Evolutionary conservation across 2,888 invertebrate genomes (phyloP), one percentile per base, ranked within the genome.

Genomic region (Mimachlamys varia): DNA sequence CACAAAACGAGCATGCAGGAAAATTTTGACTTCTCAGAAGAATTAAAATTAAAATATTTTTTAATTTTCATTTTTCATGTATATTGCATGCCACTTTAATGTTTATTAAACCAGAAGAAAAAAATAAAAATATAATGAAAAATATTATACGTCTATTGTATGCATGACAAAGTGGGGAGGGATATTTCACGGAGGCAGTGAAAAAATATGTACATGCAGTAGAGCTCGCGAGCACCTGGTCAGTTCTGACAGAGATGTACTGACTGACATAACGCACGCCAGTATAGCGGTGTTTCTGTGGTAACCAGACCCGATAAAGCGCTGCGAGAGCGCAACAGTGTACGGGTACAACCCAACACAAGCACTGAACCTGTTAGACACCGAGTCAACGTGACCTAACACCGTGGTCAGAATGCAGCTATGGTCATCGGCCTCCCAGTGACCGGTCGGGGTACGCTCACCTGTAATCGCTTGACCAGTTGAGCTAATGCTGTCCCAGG

Each of bases 391-490:
- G 76, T 76, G 76, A 76, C 76, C 76, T 76, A 76, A 76, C 33
- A 22, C 33, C 27, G 27, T 76, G 76, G 76, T 76, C 76, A 76
- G 76, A 33, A 12, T 76, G 76, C 76, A 76, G 76, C 27, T 76
- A 76, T 76, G 76, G 76, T 76, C 76, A 76, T 76, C 76, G 76
- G 76, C 76, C 76, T 76, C 33, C 33, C 76, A 33, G 27, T 76
- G 76, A 76, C 76, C 76, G 76, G 76, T 76, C 76, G 76, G 76
- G 76, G 76, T 76, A 76, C 15, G 76, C 76, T 76, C 76, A 76
- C 76, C 76, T 76, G 76, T 76, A 76, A 76, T 76, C 76, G 76
- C 76, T 76, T 76, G 76, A 76, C 76, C 76, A 76, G 76, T 76
- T 76, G 76, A 76, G 76, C 76, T 76, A 76, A 76, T 76, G 76